These are phyloP conservation scores for Pristionchus maxplancki DNA, from an alignment of 2,888 invertebrate species.

Conservation along the genomic window DNA sequence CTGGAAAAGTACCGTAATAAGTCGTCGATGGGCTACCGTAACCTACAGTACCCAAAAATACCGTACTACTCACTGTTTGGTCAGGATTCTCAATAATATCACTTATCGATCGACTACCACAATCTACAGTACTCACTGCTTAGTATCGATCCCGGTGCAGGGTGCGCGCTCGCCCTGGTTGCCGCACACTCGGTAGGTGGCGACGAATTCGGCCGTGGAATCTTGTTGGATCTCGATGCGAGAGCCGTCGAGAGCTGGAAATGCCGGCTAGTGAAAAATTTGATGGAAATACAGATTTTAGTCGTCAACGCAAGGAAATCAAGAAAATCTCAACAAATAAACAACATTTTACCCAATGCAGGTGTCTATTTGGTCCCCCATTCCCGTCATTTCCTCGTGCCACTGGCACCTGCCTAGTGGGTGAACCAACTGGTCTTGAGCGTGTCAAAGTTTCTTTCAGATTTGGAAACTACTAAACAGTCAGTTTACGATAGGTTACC, in stretches of 20 bases:
- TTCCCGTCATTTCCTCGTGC: neutral
- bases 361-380: neutral
- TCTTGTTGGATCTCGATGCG: constrained; percentile 75
- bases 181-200: constrained; percentile 72
- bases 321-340: neutral
- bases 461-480: neutral
- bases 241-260: constrained; percentile 71
- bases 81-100: neutral
- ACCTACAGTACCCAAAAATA: neutral
- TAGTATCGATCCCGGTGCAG: constrained; percentile 23
- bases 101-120: neutral
- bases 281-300: too few relatives aligned
- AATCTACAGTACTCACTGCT: constrained; percentile 37
- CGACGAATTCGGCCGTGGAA: constrained; percentile 62
- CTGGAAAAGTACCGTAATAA: constrained; percentile 58
- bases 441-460: neutral
- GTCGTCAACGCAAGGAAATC: too few relatives aligned
- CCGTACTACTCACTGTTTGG: neutral
- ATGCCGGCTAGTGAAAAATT: neutral
- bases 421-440: neutral
- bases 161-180: neutral
- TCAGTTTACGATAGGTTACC: too few relatives aligned
- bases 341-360: neutral
- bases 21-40: neutral
- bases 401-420: neutral